phyloP scores from a whole-genome alignment of 2,113 vertebrate species.

The Rattus rattus region DNA sequence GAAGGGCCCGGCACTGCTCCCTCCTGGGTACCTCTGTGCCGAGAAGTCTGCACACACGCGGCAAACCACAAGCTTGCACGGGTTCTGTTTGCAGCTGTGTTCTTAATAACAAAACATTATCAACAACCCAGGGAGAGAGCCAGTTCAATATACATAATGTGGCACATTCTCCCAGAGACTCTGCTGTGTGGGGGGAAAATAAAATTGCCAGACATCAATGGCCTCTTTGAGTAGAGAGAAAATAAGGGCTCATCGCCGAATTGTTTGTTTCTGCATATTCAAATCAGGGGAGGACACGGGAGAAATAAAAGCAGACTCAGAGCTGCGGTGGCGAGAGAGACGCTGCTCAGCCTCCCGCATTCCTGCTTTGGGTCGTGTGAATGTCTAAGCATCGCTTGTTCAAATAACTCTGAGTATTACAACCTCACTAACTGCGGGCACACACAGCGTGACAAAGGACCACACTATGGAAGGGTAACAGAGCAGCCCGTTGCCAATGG shows the following conservation, averaged over 20 bases:
- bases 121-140: not conserved
- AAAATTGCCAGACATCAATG: not conserved
- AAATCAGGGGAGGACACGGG: not conserved
- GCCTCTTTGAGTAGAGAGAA: not conserved
- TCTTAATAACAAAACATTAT: not conserved
- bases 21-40: not conserved
- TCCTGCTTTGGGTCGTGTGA: not conserved
- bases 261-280: not conserved
- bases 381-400: not conserved
- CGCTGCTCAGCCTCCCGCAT: not conserved
- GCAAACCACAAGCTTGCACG: not conserved
- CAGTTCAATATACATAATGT: too few species aligned
- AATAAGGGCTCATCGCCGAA: not conserved
- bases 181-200: not conserved
- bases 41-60: not conserved
- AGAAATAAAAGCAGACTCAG: not conserved
- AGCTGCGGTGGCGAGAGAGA: not conserved
- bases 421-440: not conserved
- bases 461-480: not conserved
- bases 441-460: not conserved
- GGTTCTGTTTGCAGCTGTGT: not conserved
- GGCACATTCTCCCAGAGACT: not conserved
- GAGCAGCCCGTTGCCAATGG: not conserved
- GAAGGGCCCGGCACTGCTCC: not conserved
- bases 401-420: not conserved